Evolutionary conservation across 2,113 vertebrate genomes (phyloP).

Genomic region (cat (Felis catus)): DNA sequence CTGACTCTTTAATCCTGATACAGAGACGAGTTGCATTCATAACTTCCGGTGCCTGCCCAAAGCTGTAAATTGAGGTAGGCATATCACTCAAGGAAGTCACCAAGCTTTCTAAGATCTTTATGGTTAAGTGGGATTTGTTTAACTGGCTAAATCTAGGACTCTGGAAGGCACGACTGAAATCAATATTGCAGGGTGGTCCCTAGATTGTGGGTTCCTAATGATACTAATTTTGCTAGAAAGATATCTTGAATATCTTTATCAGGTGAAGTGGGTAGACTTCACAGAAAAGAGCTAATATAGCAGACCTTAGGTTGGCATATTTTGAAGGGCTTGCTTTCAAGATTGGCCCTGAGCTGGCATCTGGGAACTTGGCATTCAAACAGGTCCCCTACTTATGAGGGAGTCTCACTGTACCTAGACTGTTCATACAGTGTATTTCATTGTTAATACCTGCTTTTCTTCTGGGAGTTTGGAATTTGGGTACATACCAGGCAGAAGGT

Average conservation of each 20-base stretch:
- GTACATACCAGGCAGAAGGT: neutral
- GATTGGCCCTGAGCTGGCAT: neutral
- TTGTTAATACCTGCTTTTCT: neutral
- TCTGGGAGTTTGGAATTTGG: neutral
- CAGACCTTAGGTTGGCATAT: neutral
- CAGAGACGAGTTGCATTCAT: neutral
- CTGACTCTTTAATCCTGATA: neutral
- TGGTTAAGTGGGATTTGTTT: neutral
- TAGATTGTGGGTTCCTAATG: neutral
- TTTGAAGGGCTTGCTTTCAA: neutral
- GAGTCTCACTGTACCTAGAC: neutral
- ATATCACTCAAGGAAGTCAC: neutral
- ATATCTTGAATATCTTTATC: neutral
- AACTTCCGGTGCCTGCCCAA: conserved; percentile 17
- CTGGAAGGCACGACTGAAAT: neutral
- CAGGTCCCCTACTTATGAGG: neutral
- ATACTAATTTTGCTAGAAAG: neutral
- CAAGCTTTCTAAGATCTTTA: neutral
- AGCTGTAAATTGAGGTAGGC: neutral
- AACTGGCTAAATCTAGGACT: neutral
- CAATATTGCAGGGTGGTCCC: neutral
- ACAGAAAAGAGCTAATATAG: neutral
- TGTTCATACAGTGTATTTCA: neutral
- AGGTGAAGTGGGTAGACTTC: neutral
- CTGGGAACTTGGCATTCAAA: neutral